Percentiles rank a stretch among this genome's conserved stretches.
Evolutionary conservation across 1,140 invertebrate genomes (phyloP).

Genomic region (Halesus radiatus): DNA sequence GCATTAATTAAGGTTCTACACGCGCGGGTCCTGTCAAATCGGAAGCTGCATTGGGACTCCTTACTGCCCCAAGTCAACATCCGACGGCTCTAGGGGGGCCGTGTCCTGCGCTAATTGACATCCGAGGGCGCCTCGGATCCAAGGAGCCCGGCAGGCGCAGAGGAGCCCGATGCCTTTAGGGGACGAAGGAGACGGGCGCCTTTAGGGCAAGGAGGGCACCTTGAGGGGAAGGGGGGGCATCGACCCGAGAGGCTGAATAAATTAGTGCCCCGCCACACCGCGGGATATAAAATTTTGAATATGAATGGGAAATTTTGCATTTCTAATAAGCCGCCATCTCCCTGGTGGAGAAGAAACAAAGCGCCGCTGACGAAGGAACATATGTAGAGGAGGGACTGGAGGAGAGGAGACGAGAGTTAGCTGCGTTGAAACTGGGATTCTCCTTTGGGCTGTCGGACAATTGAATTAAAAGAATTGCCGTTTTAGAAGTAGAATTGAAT

Average conservation of each 20-base stretch:
- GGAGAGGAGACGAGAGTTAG: slow-evolving; percentile 16
- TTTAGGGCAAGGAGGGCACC: slow-evolving; percentile 57
- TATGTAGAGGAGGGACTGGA: slow-evolving; percentile 74
- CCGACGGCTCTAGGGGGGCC: slow-evolving; percentile 1
- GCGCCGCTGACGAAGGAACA: slow-evolving; percentile 74
- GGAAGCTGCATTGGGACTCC: slow-evolving; percentile 38
- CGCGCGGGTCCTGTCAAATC: slow-evolving; percentile 15
- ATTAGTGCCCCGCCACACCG: slow-evolving; percentile 74
- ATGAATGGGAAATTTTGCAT: slow-evolving; percentile 90
- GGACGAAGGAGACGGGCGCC: slow-evolving; percentile 42
- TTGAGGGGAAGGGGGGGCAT: slow-evolving; percentile 51
- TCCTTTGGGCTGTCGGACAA: not conserved
- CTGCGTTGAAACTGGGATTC: not conserved
- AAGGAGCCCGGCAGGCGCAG: too few relatives aligned
- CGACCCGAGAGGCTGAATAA: slow-evolving; percentile 70
- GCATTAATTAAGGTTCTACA: not conserved
- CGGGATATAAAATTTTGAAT: slow-evolving; percentile 90
- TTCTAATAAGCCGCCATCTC: slow-evolving; percentile 76
- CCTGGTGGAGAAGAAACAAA: slow-evolving; percentile 71
- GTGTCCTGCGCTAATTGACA: slow-evolving; percentile 53
- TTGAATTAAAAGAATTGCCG: not conserved
- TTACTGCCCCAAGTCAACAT: slow-evolving; percentile 42
- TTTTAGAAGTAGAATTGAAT: too few relatives aligned
- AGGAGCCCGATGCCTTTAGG: too few relatives aligned
- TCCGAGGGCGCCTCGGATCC: slow-evolving; percentile 41